Conservation (phyloP, 2,888 invertebrate species). For the Eugnorisma glareosa region DNA sequence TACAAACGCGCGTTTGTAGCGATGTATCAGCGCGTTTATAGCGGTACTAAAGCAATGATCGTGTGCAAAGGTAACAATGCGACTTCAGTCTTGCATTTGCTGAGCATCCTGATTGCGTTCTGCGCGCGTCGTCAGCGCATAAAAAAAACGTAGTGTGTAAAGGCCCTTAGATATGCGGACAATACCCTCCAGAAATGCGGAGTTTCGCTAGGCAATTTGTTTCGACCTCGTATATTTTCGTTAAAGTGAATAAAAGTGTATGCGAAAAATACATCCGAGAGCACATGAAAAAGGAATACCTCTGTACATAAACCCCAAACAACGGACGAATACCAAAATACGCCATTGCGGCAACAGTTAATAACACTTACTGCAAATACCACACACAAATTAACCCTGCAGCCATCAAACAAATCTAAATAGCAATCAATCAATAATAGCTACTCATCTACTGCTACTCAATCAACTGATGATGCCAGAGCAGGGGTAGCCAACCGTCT, state of each 20-base stretch:
- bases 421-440: slow-evolving; percentile 47
- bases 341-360: background rate
- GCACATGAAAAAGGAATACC: background rate
- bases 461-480: slow-evolving; percentile 55
- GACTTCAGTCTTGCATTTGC: too few relatives aligned
- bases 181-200: background rate
- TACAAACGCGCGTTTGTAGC: too few relatives aligned
- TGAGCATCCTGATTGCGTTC: background rate
- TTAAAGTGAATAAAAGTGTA: too few relatives aligned
- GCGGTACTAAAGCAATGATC: background rate
- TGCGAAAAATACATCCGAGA: background rate
- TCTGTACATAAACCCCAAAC: background rate
- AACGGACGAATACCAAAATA: background rate
- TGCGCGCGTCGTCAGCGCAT: too few relatives aligned
- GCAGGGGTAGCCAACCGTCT: slow-evolving; percentile 75
- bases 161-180: background rate
- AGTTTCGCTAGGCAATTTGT: background rate
- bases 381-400: slow-evolving; percentile 4
- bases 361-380: background rate
- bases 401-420: slow-evolving; percentile 35
- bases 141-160: too few relatives aligned
- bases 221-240: background rate
- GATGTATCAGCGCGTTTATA: background rate
- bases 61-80: background rate
- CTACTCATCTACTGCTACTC: slow-evolving; percentile 28